These are phyloP conservation scores for Psylliodes chrysocephalus DNA, from an alignment of 2,888 invertebrate genomes.

Conservation along the genomic window DNA sequence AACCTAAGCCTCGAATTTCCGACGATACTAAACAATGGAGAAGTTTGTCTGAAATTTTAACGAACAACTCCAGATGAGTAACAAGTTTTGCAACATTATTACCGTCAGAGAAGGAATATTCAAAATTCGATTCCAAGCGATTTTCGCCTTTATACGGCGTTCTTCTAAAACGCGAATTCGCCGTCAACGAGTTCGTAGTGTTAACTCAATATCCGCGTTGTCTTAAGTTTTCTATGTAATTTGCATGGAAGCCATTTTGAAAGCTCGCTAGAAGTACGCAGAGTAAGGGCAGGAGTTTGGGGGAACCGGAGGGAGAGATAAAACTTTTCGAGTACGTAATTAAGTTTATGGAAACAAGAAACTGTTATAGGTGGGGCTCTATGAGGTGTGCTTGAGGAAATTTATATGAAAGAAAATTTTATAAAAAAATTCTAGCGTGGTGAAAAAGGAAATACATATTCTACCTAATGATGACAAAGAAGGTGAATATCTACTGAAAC, in stretches of 20 bases:
- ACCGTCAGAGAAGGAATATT: constrained; percentile 50
- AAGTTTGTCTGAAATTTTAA: constrained; percentile 41
- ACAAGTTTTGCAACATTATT: constrained; percentile 45
- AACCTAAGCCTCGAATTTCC: constrained; percentile 31
- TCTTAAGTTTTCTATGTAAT: constrained; percentile 65
- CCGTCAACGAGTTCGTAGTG: constrained; percentile 51
- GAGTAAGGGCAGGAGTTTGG: constrained; percentile 30
- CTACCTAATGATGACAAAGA: too few relatives aligned
- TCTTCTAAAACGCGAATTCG: constrained; percentile 39
- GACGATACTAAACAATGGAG: constrained; percentile 28
- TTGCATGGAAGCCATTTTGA: constrained; percentile 65
- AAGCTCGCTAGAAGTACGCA: constrained; percentile 55
- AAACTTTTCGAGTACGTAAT: constrained; percentile 8
- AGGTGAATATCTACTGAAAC: too few relatives aligned
- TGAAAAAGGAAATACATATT: too few relatives aligned
- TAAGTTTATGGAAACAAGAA: constrained; percentile 1
- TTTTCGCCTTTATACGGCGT: constrained; percentile 42
- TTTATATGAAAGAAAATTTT: too few relatives aligned
- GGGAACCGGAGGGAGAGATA: constrained; percentile 33
- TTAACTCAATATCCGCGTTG: constrained; percentile 64
- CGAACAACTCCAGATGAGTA: constrained; percentile 42
- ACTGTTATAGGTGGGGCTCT: background rate
- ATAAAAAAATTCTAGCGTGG: too few relatives aligned
- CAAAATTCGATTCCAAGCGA: constrained; percentile 46
- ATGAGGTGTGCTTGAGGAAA: background rate